Evolutionary conservation across 2,797 vertebrate genomes (phyloP), one percentile per base, ranked within the genome.

Genomic region (Adrianichthys oophorus): DNA sequence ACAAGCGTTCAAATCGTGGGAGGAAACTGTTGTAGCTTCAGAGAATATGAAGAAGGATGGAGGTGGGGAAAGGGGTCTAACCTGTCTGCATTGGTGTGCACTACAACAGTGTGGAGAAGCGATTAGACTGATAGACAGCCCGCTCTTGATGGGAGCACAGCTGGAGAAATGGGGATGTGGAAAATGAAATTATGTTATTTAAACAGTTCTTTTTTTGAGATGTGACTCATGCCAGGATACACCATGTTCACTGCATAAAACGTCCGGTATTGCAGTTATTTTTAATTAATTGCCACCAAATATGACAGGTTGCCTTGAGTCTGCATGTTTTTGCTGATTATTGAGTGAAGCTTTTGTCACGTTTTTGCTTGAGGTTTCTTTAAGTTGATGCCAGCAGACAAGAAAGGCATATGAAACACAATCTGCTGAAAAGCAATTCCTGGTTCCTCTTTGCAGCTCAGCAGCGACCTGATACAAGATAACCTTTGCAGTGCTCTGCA

Each of bases 161-260:
- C 76, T 71, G 70, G 76, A 80, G 71, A 80, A 74, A 82, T 82
- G 86, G 89, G 85, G 87, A 84, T 81, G 87, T 86, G 69, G 79
- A 68, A 76, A 85, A 78, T 79, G 76, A 84, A 84, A 87, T 79
- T 85, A 80, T 65, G 86, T 87, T 80, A 81, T 82, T 88, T 68
- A 84, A 85, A 84, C 83, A 41, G 57, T 79, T 82, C 77, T 74
- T 87, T 88, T 29, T 86, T 85, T 74, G 72, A 80, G 79, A 80
- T 26, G 80, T 90, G 87, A 89, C 76, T 90, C 89, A 89, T 42
- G 41, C 68, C 32, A 67, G 76, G 74, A 53, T 77, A 81, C 77
- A 79, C 83, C 63, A 57, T 75, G 68, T 68, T 56, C 76, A 51
- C 79, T 46, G 69, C 23, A 65, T 68, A 72, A 74, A 76, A 49